Conservation (phyloP, 2,113 vertebrate genomes). For the Elaphurus davidianus region DNA sequence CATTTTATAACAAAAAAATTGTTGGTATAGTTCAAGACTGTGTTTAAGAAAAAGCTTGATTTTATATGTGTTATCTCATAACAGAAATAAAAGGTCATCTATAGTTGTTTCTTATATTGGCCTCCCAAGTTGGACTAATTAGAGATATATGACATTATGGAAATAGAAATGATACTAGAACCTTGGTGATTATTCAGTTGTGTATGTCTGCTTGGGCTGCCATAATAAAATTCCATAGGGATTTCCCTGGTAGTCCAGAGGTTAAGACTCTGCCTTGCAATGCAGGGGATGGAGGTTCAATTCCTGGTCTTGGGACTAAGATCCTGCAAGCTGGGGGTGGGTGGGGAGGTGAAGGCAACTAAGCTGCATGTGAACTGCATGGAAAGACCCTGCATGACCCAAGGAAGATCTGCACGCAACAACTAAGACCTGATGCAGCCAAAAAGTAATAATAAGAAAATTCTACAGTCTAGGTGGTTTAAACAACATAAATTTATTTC, state of each 20-base stretch:
- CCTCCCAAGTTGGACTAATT: background rate
- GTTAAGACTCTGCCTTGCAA: background rate
- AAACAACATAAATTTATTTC: background rate
- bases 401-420: background rate
- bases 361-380: background rate
- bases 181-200: background rate
- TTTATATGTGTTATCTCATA: background rate
- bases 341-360: background rate
- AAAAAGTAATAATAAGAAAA: background rate
- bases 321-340: background rate
- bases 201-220: background rate
- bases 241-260: background rate
- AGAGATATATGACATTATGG: background rate
- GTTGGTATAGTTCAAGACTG: background rate
- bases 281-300: background rate
- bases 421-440: background rate
- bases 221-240: background rate
- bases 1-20: background rate
- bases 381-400: background rate
- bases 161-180: background rate
- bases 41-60: background rate
- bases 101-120: background rate
- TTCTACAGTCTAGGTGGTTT: background rate
- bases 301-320: background rate
- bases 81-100: background rate